Base-by-base conservation (phyloP, 2,113 vertebrate genomes). In the Loxodonta africana region DNA sequence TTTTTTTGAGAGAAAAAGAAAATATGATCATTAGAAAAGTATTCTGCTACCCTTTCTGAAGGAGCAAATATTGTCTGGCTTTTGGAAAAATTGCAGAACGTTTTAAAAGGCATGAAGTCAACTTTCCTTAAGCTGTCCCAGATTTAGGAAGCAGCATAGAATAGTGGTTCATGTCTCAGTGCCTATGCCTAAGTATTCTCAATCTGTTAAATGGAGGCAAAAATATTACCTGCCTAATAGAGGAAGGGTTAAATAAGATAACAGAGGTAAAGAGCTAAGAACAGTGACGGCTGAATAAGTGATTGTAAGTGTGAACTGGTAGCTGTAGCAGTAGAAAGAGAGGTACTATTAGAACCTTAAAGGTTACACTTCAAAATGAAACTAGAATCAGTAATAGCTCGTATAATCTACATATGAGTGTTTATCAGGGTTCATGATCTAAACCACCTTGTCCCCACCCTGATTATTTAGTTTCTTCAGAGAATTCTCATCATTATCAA, bases 361-460 rank as follows among this genome's bases (percentile, higher is more conserved):
- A 57, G 48, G 73, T 53, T 0, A 20, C 87, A 15, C 33, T 25
- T 44, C 63, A 78, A 53, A n/a, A 37, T 67, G 37, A 74, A 95
- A 78, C 85, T 85, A 77, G 63, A 94, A 69, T 76, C 71, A 93
- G 53, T 84, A 90, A 74, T 95, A 83, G 83, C 37, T 83, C 63
- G 30, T 78, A 41, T 57, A 88, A 44, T 78, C 73, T 80, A 53
- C 69, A 71, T 83, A 48, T 88, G 77, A 86, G 25, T 76, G 15
- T 84, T 18, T 73, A 67, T 84, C 65, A 84, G 48, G 53, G 6
- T 37, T 84, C 44, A 77, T 84, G 6, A 88, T 90, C 65, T 74
- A 84, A 91, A 51, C 51, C 6, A 48, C 30, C 10, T 94, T 77
- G 85, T 92, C 82, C 94, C 84, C 63, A 94, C 17, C 57, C n/a